A percentile compares a stretch with the other conserved stretches of the same genome.
Evolutionary conservation across 1,140 invertebrate genomes (phyloP).

Genomic region (Atopsyche davidsoni): DNA sequence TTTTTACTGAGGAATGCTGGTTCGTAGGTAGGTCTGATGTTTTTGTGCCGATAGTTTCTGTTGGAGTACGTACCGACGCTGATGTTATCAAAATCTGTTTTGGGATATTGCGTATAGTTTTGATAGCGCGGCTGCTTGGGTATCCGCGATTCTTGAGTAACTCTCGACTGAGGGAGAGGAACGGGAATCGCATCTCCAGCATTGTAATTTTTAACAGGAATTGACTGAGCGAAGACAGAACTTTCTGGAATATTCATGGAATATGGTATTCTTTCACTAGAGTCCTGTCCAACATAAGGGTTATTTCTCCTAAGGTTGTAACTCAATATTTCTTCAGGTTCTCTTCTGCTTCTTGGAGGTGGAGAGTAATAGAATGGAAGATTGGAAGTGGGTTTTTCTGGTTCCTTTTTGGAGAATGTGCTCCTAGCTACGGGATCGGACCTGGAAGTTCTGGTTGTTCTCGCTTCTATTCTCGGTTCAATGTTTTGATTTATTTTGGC

Average conservation of each 20-base stretch:
- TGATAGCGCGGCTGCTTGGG: neutral
- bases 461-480: constrained; percentile 1
- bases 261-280: constrained; percentile 29
- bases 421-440: constrained; percentile 8
- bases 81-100: neutral
- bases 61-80: neutral
- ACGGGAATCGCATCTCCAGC: neutral
- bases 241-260: constrained; percentile 39
- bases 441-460: constrained; percentile 6
- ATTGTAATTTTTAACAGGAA: constrained; percentile 26
- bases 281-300: constrained; percentile 26
- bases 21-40: constrained; percentile 27
- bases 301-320: constrained; percentile 25
- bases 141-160: constrained; percentile 5
- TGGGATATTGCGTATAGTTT: neutral
- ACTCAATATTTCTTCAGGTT: constrained; percentile 19
- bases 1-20: constrained; percentile 29
- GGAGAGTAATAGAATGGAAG: constrained; percentile 32
- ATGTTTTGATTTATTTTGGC: constrained; percentile 10
- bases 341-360: constrained; percentile 19
- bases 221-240: constrained; percentile 35
- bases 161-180: constrained; percentile 4
- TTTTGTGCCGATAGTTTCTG: constrained; percentile 12
- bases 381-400: constrained; percentile 23
- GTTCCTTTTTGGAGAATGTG: constrained; percentile 32